phyloP scores from a whole-genome alignment of 2,888 invertebrate genomes.

The Ganaspis brasiliensis region DNA sequence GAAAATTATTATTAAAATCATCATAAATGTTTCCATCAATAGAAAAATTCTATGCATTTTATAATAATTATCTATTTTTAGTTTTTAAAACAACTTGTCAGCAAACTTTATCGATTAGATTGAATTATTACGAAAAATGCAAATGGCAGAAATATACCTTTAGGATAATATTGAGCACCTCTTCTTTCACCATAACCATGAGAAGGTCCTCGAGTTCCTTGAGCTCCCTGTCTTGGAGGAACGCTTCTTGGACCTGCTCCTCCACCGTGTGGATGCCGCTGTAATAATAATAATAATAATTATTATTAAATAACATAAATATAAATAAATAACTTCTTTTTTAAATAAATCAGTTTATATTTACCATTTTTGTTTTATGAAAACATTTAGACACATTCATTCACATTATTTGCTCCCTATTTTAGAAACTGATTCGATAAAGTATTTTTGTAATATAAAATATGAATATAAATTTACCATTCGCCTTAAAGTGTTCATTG shows the following conservation, averaged over 20 bases:
- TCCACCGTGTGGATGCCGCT: conserved; percentile 81
- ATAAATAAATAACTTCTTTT: no score
- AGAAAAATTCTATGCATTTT: no score
- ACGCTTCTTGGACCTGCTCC: conserved; percentile 76
- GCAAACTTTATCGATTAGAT: conserved; percentile 55
- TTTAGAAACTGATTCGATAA: not conserved
- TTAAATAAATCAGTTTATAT: no score
- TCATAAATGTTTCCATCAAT: no score
- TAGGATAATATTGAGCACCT: conserved; percentile 87
- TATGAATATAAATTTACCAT: conserved; percentile 83
- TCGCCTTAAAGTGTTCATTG: conserved; percentile 94
- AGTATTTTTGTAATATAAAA: not conserved
- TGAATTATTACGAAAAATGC: conserved; percentile 41
- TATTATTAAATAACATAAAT: conserved; percentile 21
- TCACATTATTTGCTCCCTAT: not conserved
- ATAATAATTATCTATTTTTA: no score
- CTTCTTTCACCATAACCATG: conserved; percentile 88
- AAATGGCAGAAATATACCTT: conserved; percentile 82
- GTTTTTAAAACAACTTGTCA: no score
- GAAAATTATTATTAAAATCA: not conserved
- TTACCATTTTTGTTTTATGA: no score
- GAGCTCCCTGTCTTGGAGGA: conserved; percentile 73
- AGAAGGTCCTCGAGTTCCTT: conserved; percentile 82
- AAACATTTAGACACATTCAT: no score
- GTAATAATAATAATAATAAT: conserved; percentile 47